Conservation (phyloP, 2,888 invertebrate genomes). For the Amblyteles armatorius region DNA sequence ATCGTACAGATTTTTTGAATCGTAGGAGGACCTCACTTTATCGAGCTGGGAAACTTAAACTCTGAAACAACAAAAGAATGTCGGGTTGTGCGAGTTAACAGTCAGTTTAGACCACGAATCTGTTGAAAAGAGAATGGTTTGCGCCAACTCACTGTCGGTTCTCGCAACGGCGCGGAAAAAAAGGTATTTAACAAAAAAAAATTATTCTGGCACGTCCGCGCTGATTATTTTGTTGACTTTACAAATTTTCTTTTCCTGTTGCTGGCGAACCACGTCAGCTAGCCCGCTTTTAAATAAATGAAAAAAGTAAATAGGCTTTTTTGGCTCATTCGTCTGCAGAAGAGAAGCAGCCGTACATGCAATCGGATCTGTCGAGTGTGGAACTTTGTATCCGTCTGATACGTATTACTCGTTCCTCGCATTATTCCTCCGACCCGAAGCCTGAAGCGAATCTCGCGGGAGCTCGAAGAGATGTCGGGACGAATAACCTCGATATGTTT, state of each 20-base stretch:
- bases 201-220: background rate
- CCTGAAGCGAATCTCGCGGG: slow-evolving; percentile 72
- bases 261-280: background rate
- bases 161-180: no score
- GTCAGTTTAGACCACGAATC: background rate
- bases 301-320: slow-evolving; percentile 35
- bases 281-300: background rate
- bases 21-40: slow-evolving; percentile 23
- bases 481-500: slow-evolving; percentile 62
- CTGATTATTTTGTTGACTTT: background rate
- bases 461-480: slow-evolving; percentile 71
- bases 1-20: background rate
- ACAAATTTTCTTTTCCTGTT: no score
- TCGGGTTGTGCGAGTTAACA: background rate
- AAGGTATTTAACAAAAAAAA: no score
- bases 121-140: no score
- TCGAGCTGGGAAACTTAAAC: background rate
- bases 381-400: slow-evolving; percentile 77
- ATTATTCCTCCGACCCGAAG: slow-evolving; percentile 23
- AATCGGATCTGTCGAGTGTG: slow-evolving; percentile 80
- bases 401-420: slow-evolving; percentile 54
- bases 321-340: slow-evolving; percentile 50
- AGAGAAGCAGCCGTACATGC: slow-evolving; percentile 64
- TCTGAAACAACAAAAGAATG: background rate
- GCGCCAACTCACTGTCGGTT: no score